Conservation (phyloP, 2,888 invertebrate genomes). For the Micoletzkya japonica region DNA sequence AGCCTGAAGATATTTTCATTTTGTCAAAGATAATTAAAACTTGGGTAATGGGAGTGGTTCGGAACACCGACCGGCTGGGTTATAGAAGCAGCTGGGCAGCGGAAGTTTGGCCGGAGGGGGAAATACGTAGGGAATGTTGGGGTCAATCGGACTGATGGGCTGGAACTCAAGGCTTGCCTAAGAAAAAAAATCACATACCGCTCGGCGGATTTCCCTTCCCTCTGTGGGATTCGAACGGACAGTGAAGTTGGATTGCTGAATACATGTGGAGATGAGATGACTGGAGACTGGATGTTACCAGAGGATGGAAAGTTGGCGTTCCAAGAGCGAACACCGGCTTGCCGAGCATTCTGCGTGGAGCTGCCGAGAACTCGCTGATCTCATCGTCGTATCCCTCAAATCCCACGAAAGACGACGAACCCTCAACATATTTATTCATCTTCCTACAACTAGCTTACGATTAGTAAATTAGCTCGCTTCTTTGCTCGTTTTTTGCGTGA, state of each 20-base stretch:
- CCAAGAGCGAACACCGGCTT: conserved; percentile 16
- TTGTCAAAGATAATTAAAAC: too few relatives aligned
- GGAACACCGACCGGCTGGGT: conserved; percentile 19
- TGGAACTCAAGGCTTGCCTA: background rate
- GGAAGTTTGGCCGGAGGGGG: conserved; percentile 24
- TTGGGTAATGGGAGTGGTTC: too few relatives aligned
- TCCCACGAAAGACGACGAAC: conserved; percentile 3
- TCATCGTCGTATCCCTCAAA: background rate
- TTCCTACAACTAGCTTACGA: too few relatives aligned
- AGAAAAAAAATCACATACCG: conserved; percentile 1
- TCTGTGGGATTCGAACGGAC: background rate
- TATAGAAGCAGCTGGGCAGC: conserved; percentile 26
- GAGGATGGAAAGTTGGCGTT: conserved; percentile 2
- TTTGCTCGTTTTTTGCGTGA: too few relatives aligned
- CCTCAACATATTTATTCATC: background rate
- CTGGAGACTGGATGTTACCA: background rate
- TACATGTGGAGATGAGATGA: background rate
- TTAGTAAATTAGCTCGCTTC: too few relatives aligned
- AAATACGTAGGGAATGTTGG: conserved; percentile 12
- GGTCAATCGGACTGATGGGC: background rate
- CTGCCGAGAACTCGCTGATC: conserved; percentile 9
- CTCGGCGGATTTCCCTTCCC: conserved; percentile 21
- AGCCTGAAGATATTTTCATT: background rate
- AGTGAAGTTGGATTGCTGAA: conserved; percentile 18
- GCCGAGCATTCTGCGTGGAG: conserved; percentile 18